Percentiles rank a stretch among this genome's conserved stretches.
Evolutionary conservation across 2,113 vertebrate genomes (phyloP).

Genomic region (Crotalus tigris): DNA sequence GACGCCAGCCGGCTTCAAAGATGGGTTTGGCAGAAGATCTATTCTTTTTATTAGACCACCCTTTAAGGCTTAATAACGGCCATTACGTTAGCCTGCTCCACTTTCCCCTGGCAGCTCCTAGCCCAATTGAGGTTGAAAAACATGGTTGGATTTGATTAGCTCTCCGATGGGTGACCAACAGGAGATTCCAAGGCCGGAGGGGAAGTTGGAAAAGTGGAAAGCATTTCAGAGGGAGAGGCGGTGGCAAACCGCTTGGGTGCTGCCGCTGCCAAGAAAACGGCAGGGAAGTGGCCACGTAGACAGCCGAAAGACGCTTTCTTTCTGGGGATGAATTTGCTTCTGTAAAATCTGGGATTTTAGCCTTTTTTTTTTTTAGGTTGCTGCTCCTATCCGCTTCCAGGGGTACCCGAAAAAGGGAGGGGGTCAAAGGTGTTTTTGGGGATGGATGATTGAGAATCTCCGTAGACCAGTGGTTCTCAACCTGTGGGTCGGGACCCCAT

Average conservation of each 20-base stretch:
- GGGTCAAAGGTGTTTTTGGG: background rate
- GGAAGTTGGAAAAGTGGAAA: background rate
- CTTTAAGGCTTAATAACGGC: constrained; percentile 55
- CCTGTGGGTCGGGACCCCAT: no score
- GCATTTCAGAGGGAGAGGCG: background rate
- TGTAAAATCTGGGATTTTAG: constrained; percentile 15
- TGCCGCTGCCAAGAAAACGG: background rate
- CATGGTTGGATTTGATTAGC: background rate
- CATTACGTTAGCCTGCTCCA: constrained; percentile 54
- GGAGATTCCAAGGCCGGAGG: background rate
- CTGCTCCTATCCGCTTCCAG: background rate
- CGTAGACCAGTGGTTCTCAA: no score
- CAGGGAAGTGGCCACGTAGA: background rate
- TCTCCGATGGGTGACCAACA: background rate
- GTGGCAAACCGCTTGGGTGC: background rate
- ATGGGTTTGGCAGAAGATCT: background rate
- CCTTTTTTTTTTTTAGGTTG: background rate
- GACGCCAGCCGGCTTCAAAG: background rate
- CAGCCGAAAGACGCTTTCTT: constrained; percentile 28
- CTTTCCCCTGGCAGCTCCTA: background rate
- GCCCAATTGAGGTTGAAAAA: background rate
- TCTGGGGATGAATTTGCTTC: constrained; percentile 48
- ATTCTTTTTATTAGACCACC: constrained; percentile 51
- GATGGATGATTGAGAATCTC: no score
- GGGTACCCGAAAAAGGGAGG: background rate